Conservation (phyloP, 2,797 vertebrate species). For the Pseudochirops cupreus region DNA sequence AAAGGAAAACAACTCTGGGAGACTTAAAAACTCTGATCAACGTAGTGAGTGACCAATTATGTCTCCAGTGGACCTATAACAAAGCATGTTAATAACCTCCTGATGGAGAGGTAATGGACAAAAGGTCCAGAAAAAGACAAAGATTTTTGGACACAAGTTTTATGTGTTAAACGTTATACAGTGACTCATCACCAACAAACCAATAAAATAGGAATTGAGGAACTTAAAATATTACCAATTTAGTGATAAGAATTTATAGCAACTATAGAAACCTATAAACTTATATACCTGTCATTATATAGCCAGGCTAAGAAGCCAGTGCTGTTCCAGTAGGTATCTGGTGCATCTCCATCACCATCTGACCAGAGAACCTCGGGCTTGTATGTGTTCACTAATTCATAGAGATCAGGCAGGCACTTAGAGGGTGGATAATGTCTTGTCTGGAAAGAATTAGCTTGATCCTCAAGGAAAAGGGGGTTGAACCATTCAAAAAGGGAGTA, state of each 20-base stretch:
- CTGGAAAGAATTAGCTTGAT: slow-evolving; percentile 86
- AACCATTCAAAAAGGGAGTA: slow-evolving; percentile 99
- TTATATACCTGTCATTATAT: slow-evolving; percentile 94
- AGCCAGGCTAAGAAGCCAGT: slow-evolving; percentile 98
- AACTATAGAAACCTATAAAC: rapidly evolving
- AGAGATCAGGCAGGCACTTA: slow-evolving; percentile 95
- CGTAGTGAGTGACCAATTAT: not conserved
- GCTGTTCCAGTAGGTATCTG: slow-evolving; percentile 96
- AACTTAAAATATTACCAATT: not conserved
- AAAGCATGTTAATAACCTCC: not conserved
- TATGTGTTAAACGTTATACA: slow-evolving; percentile 1
- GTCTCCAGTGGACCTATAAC: not conserved
- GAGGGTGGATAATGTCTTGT: slow-evolving; percentile 89
- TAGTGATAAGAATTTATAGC: not conserved
- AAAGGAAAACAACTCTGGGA: not conserved
- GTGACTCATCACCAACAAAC: not conserved
- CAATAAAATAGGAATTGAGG: not conserved
- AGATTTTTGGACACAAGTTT: not conserved
- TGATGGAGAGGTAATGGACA: not conserved
- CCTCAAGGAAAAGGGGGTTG: slow-evolving; percentile 91
- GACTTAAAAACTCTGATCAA: not conserved
- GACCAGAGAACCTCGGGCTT: slow-evolving; percentile 96
- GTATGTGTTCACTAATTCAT: slow-evolving; percentile 92
- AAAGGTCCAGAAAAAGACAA: not conserved
- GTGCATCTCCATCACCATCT: slow-evolving; percentile 93